A percentile compares a stretch with the other conserved stretches of the same genome.
These are phyloP conservation scores for Leucoraja erinaceus DNA, from an alignment of 2,113 vertebrate species.

Conservation along the genomic window DNA sequence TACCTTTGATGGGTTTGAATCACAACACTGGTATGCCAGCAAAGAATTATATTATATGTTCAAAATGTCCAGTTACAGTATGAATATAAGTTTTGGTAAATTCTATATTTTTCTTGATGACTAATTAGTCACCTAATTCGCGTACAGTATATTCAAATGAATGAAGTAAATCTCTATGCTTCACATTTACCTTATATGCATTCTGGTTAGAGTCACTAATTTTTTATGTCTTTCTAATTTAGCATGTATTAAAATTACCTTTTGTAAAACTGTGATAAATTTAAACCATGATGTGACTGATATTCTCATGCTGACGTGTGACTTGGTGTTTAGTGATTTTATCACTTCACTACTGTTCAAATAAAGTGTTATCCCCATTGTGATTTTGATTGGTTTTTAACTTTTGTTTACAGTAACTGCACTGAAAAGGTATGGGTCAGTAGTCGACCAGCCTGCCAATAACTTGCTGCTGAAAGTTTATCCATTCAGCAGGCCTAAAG, in stretches of 20 bases:
- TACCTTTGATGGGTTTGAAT: background rate
- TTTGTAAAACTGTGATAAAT: background rate
- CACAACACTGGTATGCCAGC: conserved; percentile 23
- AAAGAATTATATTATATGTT: background rate
- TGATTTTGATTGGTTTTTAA: conserved; percentile 31
- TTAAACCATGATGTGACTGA: background rate
- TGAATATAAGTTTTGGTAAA: background rate
- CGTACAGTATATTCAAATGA: background rate
- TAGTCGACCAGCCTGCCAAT: background rate
- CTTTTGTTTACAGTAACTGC: conserved; percentile 4
- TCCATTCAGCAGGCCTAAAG: background rate
- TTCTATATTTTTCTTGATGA: background rate
- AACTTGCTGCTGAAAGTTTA: background rate
- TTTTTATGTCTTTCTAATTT: background rate
- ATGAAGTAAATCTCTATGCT: conserved; percentile 5
- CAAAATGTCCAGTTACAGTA: background rate
- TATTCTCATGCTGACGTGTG: background rate
- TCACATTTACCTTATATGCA: background rate
- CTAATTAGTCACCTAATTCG: background rate
- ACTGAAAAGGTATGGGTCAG: background rate
- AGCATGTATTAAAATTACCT: background rate
- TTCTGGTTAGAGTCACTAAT: background rate
- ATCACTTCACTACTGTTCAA: background rate
- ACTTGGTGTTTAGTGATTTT: background rate
- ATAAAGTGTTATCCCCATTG: background rate